A percentile compares a stretch with the other conserved stretches of the same genome.
Evolutionary conservation across 2,888 invertebrate species (phyloP).

Genomic region (Agapostemon virescens): DNA sequence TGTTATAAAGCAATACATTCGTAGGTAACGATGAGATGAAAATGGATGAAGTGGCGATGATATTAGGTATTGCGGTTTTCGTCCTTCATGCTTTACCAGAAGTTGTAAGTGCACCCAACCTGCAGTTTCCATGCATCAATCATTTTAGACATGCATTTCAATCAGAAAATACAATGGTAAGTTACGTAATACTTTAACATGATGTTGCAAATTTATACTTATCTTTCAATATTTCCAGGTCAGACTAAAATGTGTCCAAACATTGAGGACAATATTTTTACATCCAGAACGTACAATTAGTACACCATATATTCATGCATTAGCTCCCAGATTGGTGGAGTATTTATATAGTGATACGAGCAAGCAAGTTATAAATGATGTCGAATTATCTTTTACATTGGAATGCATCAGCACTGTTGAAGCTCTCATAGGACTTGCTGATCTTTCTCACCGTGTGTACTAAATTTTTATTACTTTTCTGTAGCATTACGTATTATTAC

Average conservation of each 20-base stretch:
- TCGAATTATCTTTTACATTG: slow-evolving; percentile 86
- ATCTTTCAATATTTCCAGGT: slow-evolving; percentile 81
- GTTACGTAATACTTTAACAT: slow-evolving; percentile 51
- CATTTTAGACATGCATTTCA: slow-evolving; percentile 93
- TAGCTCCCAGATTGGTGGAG: slow-evolving; percentile 90
- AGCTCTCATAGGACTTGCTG: slow-evolving; percentile 87
- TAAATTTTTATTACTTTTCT: not conserved
- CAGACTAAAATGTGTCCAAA: slow-evolving; percentile 89
- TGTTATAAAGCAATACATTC: slow-evolving; percentile 26
- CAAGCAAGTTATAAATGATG: slow-evolving; percentile 84
- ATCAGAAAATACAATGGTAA: slow-evolving; percentile 84
- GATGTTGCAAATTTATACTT: slow-evolving; percentile 18
- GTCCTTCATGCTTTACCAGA: slow-evolving; percentile 90
- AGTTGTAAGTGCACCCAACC: slow-evolving; percentile 88
- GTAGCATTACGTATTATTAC: not conserved
- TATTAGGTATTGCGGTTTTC: slow-evolving; percentile 94
- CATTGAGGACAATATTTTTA: slow-evolving; percentile 88
- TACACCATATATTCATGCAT: slow-evolving; percentile 90
- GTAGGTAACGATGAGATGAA: slow-evolving; percentile 86
- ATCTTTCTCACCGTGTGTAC: slow-evolving; percentile 88
- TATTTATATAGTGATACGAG: slow-evolving; percentile 86
- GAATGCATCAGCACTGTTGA: slow-evolving; percentile 90
- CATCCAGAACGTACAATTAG: slow-evolving; percentile 87
- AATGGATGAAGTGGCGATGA: slow-evolving; percentile 92
- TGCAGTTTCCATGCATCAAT: slow-evolving; percentile 95